These are phyloP conservation scores for Scarus forsteni DNA, from an alignment of 2,797 vertebrate genomes.

Conservation along the genomic window DNA sequence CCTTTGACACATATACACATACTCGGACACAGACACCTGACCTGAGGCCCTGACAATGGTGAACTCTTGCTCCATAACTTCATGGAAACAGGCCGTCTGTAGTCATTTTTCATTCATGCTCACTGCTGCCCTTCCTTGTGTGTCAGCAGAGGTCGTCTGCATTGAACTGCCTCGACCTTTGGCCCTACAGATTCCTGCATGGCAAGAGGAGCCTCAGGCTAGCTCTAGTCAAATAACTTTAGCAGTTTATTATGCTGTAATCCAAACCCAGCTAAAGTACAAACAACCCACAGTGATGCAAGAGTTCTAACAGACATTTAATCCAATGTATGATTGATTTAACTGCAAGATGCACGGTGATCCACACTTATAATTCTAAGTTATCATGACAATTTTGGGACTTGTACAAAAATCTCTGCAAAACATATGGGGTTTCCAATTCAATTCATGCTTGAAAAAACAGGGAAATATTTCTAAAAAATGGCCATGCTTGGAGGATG, in stretches of 20 bases:
- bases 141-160: slow-evolving; percentile 41
- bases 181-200: slow-evolving; percentile 56
- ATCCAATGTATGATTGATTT: too few relatives aligned
- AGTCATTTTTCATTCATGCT: slow-evolving; percentile 36
- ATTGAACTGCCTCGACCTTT: slow-evolving; percentile 69
- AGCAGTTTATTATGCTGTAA: slow-evolving; percentile 44
- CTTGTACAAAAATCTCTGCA: too few relatives aligned
- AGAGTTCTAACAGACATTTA: background rate
- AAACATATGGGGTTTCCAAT: too few relatives aligned
- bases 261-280: background rate
- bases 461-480: too few relatives aligned
- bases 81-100: slow-evolving; percentile 43
- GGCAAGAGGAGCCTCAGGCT: slow-evolving; percentile 35
- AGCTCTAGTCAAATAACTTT: slow-evolving; percentile 20
- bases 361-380: too few relatives aligned
- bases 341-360: too few relatives aligned
- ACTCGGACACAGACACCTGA: slow-evolving; percentile 47
- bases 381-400: too few relatives aligned
- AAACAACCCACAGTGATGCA: background rate
- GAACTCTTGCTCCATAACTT: slow-evolving; percentile 52
- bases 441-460: too few relatives aligned
- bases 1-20: slow-evolving; percentile 27
- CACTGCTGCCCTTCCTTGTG: slow-evolving; percentile 27
- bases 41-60: slow-evolving; percentile 47
- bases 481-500: too few relatives aligned